Conservation (phyloP, 2,888 invertebrate species). For the Amorpha juglandis region DNA sequence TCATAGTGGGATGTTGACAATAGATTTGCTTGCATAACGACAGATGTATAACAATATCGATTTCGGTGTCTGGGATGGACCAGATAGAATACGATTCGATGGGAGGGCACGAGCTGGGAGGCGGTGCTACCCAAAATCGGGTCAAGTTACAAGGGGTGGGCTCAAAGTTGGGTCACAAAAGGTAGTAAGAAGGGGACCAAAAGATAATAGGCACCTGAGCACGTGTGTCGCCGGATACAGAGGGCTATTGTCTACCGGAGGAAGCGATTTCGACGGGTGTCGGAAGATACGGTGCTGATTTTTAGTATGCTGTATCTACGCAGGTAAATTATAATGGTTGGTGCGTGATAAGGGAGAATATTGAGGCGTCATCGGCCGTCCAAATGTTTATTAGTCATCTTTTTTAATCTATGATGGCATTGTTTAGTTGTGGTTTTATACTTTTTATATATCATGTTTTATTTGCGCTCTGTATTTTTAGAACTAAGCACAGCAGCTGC, state of each 20-base stretch:
- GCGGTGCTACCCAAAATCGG: slow-evolving; percentile 68
- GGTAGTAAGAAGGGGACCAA: slow-evolving; percentile 58
- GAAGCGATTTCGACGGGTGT: slow-evolving; percentile 77
- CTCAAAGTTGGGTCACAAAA: slow-evolving; percentile 60
- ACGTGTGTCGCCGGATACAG: slow-evolving; percentile 82
- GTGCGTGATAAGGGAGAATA: slow-evolving; percentile 43
- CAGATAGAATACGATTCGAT: slow-evolving; percentile 58
- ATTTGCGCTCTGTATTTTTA: slow-evolving; percentile 5
- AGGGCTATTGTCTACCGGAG: slow-evolving; percentile 78
- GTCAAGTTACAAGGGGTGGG: slow-evolving; percentile 80
- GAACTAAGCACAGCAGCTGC: slow-evolving; percentile 7
- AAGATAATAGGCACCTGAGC: slow-evolving; percentile 82
- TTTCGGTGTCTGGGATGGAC: slow-evolving; percentile 49
- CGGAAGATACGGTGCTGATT: slow-evolving; percentile 74
- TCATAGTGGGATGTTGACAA: slow-evolving; percentile 57
- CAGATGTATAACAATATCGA: slow-evolving; percentile 68
- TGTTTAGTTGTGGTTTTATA: not conserved
- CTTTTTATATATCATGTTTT: not conserved
- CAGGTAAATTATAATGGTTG: slow-evolving; percentile 44
- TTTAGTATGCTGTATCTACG: slow-evolving; percentile 53
- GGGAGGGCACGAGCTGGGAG: slow-evolving; percentile 78
- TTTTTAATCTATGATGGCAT: not conserved
- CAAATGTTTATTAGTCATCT: slow-evolving; percentile 20
- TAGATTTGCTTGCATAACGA: slow-evolving; percentile 49
- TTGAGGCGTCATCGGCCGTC: slow-evolving; percentile 1